phyloP scores from a whole-genome alignment of 2,797 vertebrate genomes.

The Chelonia mydas region DNA sequence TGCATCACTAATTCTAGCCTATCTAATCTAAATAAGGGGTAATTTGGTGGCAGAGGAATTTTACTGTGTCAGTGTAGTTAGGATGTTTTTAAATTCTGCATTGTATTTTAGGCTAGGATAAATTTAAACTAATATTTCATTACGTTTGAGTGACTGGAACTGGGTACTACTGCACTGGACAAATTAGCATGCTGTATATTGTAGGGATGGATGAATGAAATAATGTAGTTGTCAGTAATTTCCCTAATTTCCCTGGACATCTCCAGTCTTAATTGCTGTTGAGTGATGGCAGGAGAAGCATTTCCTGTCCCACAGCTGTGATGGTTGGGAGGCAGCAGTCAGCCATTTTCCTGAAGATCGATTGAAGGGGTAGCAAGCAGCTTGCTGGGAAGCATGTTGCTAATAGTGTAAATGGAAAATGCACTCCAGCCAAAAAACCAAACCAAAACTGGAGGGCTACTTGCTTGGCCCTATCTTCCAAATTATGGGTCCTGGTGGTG shows the following conservation, averaged over 20 bases:
- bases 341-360: background rate
- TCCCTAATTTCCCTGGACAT: background rate
- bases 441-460: background rate
- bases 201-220: background rate
- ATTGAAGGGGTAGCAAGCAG: background rate
- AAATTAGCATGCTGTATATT: background rate
- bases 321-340: background rate
- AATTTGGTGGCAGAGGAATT: background rate
- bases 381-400: rapidly evolving
- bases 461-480: background rate
- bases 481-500: background rate
- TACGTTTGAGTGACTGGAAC: background rate
- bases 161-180: background rate
- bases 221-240: background rate
- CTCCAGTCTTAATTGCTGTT: background rate
- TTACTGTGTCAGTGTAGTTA: background rate
- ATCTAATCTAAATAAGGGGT: rapidly evolving
- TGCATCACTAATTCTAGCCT: background rate
- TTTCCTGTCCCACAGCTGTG: background rate
- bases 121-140: background rate
- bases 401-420: background rate
- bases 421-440: background rate
- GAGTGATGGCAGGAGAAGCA: background rate
- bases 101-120: background rate
- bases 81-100: background rate